Percentiles rank a stretch among this genome's conserved stretches.
phyloP scores from a whole-genome alignment of 2,797 vertebrate genomes.

The Pseudomugil gertrudae region DNA sequence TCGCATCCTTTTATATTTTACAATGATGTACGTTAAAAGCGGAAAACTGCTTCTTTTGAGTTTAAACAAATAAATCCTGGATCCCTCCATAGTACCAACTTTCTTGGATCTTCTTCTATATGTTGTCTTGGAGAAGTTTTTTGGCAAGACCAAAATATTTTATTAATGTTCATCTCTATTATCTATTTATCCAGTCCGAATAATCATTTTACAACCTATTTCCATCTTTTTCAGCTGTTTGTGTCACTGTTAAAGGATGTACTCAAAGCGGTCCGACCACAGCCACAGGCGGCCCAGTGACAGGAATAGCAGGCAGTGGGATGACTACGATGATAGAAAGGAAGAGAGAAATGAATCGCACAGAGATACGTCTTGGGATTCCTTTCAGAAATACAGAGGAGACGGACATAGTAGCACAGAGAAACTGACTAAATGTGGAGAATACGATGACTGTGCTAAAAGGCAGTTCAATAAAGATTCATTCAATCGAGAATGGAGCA shows the following conservation, averaged over 20 bases:
- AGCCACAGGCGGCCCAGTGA: constrained; percentile 43
- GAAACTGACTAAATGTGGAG: constrained; percentile 23
- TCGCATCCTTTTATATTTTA: no score
- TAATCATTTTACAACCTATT: background rate
- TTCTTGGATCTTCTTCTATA: no score
- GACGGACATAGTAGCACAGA: constrained; percentile 26
- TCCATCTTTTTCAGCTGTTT: background rate
- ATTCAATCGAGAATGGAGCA: constrained; percentile 38
- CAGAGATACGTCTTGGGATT: constrained; percentile 19
- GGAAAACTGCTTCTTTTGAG: no score
- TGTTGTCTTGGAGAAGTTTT: no score
- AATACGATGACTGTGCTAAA: constrained; percentile 48
- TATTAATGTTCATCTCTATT: background rate
- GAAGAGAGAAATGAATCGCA: constrained; percentile 41
- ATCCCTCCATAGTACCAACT: no score
- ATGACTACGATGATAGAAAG: constrained; percentile 39
- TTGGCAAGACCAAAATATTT: background rate
- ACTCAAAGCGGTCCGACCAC: constrained; percentile 51
- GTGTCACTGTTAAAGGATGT: constrained; percentile 47
- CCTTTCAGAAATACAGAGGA: constrained; percentile 38
- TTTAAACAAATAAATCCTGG: no score
- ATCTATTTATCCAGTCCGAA: background rate
- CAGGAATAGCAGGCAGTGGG: constrained; percentile 47
- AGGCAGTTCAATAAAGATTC: constrained; percentile 43
- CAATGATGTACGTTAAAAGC: no score